Evolutionary conservation across 1,140 invertebrate genomes (phyloP).

Genomic region (Drosophila rufa): DNA sequence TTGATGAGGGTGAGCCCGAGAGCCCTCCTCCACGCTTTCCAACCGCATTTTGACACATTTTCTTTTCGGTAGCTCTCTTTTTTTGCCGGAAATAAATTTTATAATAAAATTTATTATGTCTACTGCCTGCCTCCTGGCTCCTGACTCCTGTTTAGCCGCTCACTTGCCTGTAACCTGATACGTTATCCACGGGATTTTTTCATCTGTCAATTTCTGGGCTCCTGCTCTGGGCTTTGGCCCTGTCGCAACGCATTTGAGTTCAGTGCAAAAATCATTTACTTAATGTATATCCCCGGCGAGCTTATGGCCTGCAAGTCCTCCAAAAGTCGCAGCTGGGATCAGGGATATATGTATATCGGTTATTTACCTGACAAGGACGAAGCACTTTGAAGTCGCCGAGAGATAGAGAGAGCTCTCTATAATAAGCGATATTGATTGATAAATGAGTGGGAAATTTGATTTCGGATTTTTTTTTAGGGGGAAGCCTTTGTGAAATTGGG

Average conservation of each 20-base stretch:
- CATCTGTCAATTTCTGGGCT: conserved; percentile 70
- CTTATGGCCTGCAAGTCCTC: conserved; percentile 17
- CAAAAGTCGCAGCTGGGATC: conserved; percentile 46
- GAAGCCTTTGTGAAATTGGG: neutral
- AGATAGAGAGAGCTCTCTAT: conserved; percentile 26
- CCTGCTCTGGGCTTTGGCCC: conserved; percentile 2
- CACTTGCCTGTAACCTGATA: conserved; percentile 76
- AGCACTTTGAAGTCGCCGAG: conserved; percentile 69
- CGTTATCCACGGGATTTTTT: conserved; percentile 61
- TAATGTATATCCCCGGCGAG: conserved; percentile 55
- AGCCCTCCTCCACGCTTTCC: conserved; percentile 27
- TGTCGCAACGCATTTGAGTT: conserved; percentile 54
- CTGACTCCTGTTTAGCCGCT: conserved; percentile 37
- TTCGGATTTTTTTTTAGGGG: conserved; percentile 20
- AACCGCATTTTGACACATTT: conserved; percentile 80
- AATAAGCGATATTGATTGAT: conserved; percentile 79
- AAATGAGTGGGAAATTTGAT: conserved; percentile 64
- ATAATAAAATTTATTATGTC: conserved; percentile 84
- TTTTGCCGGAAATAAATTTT: conserved; percentile 73
- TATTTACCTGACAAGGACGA: conserved; percentile 60
- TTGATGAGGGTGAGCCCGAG: conserved; percentile 70
- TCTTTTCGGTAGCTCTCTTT: conserved; percentile 15
- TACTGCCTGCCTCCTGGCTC: conserved; percentile 33
- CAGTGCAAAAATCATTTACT: conserved; percentile 77
- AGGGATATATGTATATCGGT: conserved; percentile 18